Evolutionary conservation across 2,113 vertebrate species (phyloP).

Genomic region (Microcebus murinus): DNA sequence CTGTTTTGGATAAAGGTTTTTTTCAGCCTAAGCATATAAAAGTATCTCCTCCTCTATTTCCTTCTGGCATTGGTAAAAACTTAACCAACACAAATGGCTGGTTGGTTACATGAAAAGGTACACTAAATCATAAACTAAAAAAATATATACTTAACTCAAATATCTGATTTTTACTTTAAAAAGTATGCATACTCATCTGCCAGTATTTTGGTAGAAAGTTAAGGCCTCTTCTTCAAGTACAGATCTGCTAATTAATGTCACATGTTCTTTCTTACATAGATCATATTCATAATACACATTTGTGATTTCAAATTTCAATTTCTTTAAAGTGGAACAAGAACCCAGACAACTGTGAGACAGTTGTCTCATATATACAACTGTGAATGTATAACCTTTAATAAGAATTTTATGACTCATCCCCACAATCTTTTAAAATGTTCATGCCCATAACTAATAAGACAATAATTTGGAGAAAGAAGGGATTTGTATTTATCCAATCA

Average conservation of each 20-base stretch:
- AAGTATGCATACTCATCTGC: not conserved
- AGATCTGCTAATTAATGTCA: not conserved
- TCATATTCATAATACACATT: not conserved
- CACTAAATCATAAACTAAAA: not conserved
- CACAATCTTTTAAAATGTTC: not conserved
- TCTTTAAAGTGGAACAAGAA: conserved; percentile 32
- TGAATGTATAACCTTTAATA: not conserved
- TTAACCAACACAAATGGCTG: not conserved
- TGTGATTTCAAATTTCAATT: not conserved
- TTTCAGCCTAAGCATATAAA: conserved; percentile 15
- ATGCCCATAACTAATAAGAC: not conserved
- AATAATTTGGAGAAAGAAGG: not conserved
- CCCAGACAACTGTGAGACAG: not conserved
- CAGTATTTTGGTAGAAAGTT: not conserved
- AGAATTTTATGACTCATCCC: not conserved
- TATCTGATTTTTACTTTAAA: conserved; percentile 17
- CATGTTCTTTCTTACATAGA: not conserved
- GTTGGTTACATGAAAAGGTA: not conserved
- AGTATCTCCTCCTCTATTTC: not conserved
- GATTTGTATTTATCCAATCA: not conserved
- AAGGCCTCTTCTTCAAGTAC: not conserved
- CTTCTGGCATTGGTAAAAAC: conserved; percentile 11
- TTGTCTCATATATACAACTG: no score
- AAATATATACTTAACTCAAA: not conserved
- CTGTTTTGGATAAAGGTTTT: not conserved